Base-by-base conservation (phyloP, 2,888 invertebrate genomes). In the Brachynemurus nebulosus region DNA sequence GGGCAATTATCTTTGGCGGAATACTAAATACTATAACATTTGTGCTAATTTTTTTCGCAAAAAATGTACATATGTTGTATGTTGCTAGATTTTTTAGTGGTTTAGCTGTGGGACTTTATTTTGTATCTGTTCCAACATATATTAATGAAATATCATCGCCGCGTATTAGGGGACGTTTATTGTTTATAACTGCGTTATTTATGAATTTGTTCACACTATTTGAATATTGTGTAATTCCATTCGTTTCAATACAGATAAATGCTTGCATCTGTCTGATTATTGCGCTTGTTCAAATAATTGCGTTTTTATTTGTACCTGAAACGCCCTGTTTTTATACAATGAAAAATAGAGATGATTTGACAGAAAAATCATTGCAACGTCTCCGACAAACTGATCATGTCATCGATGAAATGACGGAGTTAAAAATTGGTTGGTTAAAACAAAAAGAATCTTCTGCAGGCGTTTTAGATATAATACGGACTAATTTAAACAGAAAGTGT, bases 21-120 rank as follows among this genome's bases (percentile, higher is more conserved):
- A 51, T 74, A 8, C 73, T 76, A 1, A 66, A 73, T 52, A 68
- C 70, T 48, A 39, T 72, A 34, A 71, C 74, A 49, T 76, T 75
- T 74, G 56, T 73, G 33, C 57, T 75, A 46, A 66, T 75, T 53
- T 68, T 73, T 52, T 55, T 66, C 14, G 75, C 75, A 36, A 64
- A 67, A 47, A 68, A 69, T 2, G 70, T 73, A 2, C 59, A 65
- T 35, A 54, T 69, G 35, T 63, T 76, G 7, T 74, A 72, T 58
- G 64, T 68, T 5, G 33, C 42, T 9, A 16, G 42, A 14, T 21
- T 74, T 63, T 69, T 74, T 59, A 70, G 71, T 37, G 75, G 75
- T 1, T 59, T 75, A 11, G 74, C 74, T 3, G 72, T 9, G 18
- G 34, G 42, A 20, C 8, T 19, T 42, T 14, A 17, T 20, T 16